Evolutionary conservation across 2,113 vertebrate species (phyloP), one percentile per base, ranked within the genome.

Genomic region (Etia nguti): DNA sequence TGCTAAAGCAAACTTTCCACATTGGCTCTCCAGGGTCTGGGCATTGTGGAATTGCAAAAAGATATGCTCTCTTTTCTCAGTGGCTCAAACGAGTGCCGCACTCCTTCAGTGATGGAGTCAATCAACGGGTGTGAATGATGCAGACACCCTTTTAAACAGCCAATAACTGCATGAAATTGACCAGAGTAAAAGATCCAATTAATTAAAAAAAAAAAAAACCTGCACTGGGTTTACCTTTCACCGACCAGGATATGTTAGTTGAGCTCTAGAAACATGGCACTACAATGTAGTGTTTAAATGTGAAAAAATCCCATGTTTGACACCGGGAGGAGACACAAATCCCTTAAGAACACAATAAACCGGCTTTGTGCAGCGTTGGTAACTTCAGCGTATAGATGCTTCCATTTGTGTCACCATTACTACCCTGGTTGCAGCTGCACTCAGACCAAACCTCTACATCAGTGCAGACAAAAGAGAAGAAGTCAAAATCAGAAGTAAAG

Each of bases 1-100:
- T 94, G 92, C 92, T 95, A 95, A 96, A 95, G 93, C 94, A 95
- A 95, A 95, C 95, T 95, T 95, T 95, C 95, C 95, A 96, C 94
- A 91, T 95, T 90, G 93, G 89, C 94, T 94, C 92, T 92, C 93
- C 80, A 48, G 92, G 92, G 92, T 92, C 85, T 22, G 82, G 90
- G 90, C 91, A 90, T 90, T 93, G 91, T 91, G 82, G 83, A 82
- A 88, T 86, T 80, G 89, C 80, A 84, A 85, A 93, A 87, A 88
- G 89, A 92, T 82, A 82, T 77, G 79, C 73, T 75, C 87, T 52
- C 81, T 89, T 84, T 77, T 86, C 86, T 86, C 79, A 68, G 86
- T 83, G 80, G 86, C 86, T 89, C 86, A 89, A 88, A 90, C 88
- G 81, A 83, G 79, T 59, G 91, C 87, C 91, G 92, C 88, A 62